phyloP scores from a whole-genome alignment of 2,888 invertebrate species.

The Mystacides longicornis region DNA sequence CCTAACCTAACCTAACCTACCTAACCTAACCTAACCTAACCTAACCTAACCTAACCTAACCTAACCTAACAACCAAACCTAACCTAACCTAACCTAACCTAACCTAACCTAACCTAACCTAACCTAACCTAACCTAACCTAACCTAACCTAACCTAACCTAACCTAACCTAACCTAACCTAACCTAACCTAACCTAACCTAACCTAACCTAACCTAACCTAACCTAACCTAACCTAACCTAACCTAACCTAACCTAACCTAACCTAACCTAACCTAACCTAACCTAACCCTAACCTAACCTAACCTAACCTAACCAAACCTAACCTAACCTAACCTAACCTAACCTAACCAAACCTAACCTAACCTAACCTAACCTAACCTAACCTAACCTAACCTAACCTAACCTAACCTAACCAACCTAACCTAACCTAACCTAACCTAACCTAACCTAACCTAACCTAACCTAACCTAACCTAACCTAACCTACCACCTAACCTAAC shows the following conservation, averaged over 20 bases:
- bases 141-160: slow-evolving; percentile 18
- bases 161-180: slow-evolving; percentile 23
- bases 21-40: slow-evolving; percentile 19
- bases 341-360: slow-evolving; percentile 3
- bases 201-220: slow-evolving; percentile 24
- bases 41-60: slow-evolving; percentile 16
- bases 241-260: slow-evolving; percentile 25
- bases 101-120: slow-evolving; percentile 15
- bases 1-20: slow-evolving; percentile 22
- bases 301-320: slow-evolving; percentile 5
- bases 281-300: slow-evolving; percentile 9
- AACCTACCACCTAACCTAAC: slow-evolving; percentile 8
- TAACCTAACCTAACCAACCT: slow-evolving; percentile 8
- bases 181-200: slow-evolving; percentile 26
- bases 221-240: slow-evolving; percentile 21
- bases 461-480: too few relatives aligned
- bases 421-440: slow-evolving; percentile 14
- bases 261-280: slow-evolving; percentile 11
- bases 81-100: slow-evolving; percentile 18
- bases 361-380: slow-evolving; percentile 3
- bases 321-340: slow-evolving; percentile 3
- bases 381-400: slow-evolving; percentile 6
- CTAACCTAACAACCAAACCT: slow-evolving; percentile 14
- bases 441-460: slow-evolving; percentile 13
- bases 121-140: slow-evolving; percentile 21